Percentiles rank a stretch among this genome's conserved stretches.
Conservation (phyloP, 2,888 invertebrate genomes). For the Congeria kusceri region DNA sequence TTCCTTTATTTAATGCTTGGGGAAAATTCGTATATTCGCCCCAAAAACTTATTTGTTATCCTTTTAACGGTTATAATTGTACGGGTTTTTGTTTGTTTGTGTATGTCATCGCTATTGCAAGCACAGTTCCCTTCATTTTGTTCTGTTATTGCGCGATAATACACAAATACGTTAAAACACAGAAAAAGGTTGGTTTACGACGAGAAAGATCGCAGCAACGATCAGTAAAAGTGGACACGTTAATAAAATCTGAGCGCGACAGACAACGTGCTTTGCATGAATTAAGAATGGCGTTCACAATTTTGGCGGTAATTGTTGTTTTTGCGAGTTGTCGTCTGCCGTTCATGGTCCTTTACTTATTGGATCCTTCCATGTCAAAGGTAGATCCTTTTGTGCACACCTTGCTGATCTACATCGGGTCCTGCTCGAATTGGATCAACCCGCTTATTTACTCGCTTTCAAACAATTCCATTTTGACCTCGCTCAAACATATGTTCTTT, state of each 20-base stretch:
- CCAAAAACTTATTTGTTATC: conserved; percentile 65
- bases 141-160: conserved; percentile 62
- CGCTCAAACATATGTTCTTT: conserved; percentile 28
- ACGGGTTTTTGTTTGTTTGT: conserved; percentile 61
- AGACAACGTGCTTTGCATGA: conserved; percentile 36
- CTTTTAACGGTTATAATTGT: conserved; percentile 57
- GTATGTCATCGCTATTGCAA: conserved; percentile 48
- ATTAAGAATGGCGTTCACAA: conserved; percentile 60
- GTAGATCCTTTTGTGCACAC: conserved; percentile 51
- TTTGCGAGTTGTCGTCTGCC: conserved; percentile 56
- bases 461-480: conserved; percentile 49
- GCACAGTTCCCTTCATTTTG: conserved; percentile 56
- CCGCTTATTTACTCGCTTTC: conserved; percentile 62
- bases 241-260: conserved; percentile 40
- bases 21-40: conserved; percentile 62
- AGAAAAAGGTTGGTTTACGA: conserved; percentile 47
- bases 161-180: conserved; percentile 50
- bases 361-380: conserved; percentile 57
- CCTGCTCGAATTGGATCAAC: conserved; percentile 62
- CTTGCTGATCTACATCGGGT: conserved; percentile 58
- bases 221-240: not conserved
- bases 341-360: conserved; percentile 56
- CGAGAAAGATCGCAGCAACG: conserved; percentile 19
- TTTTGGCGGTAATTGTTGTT: conserved; percentile 57
- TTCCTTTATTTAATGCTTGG: conserved; percentile 66